Percentiles rank a stretch among this genome's conserved stretches.
Conservation (phyloP, 2,113 vertebrate species). For the Channa maculata region DNA sequence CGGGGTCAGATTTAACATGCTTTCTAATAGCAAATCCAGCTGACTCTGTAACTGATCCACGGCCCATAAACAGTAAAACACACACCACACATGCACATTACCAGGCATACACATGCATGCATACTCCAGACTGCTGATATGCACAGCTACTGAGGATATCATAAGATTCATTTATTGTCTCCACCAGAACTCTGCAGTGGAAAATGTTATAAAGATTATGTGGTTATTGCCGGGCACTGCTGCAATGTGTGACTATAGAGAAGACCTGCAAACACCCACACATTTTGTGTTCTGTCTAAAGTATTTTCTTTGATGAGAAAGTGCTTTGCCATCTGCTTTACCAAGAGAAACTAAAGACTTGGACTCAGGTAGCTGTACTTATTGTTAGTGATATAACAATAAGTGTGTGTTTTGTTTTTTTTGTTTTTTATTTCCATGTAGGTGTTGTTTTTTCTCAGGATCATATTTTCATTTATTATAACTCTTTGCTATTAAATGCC, state of each 20-base stretch:
- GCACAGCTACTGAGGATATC: not conserved
- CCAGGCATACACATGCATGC: not conserved
- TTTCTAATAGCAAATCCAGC: conserved; percentile 74
- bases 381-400: no score
- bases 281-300: not conserved
- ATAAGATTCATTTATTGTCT: not conserved
- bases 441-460: no score
- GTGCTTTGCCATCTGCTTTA: no score
- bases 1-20: conserved; percentile 63
- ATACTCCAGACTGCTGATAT: conserved; percentile 3
- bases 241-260: not conserved
- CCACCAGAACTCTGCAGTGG: not conserved
- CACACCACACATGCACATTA: conserved; percentile 33
- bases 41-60: conserved; percentile 68
- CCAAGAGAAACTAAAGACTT: no score
- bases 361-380: no score
- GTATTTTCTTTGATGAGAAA: no score
- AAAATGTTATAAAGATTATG: conserved; percentile 1
- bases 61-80: conserved; percentile 47
- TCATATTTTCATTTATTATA: no score
- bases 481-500: no score
- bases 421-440: no score
- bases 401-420: no score
- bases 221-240: not conserved
- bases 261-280: conserved; percentile 7